Percentiles rank a stretch among this genome's conserved stretches.
Evolutionary conservation across 2,113 vertebrate species (phyloP).

Genomic region (Picathartes gymnocephalus): DNA sequence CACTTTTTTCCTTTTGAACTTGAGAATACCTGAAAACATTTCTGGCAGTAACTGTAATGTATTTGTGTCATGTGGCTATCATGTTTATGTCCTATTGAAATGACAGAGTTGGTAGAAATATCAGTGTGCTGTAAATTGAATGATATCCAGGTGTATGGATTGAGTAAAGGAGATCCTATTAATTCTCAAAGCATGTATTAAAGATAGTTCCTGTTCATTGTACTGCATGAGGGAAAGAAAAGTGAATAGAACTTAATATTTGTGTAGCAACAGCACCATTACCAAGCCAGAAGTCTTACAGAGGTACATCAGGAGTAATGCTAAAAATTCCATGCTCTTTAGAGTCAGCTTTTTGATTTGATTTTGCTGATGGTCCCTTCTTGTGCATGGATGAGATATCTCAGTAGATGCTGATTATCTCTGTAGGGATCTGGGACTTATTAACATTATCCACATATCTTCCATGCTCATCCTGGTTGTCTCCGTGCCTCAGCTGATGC

Average conservation of each 20-base stretch:
- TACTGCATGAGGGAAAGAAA: neutral
- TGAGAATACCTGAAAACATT: neutral
- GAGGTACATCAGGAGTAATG: neutral
- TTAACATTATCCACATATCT: conserved; percentile 21
- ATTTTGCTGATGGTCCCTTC: neutral
- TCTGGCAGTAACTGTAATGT: neutral
- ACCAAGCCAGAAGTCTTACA: neutral
- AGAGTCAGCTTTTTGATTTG: neutral
- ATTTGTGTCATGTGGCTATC: neutral
- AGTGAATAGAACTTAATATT: neutral
- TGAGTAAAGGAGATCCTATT: neutral
- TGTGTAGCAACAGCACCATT: neutral
- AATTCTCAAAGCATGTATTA: neutral
- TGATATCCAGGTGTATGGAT: neutral
- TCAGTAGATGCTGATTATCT: neutral
- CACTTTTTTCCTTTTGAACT: neutral
- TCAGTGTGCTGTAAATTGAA: neutral
- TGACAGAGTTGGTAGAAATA: neutral
- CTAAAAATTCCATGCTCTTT: neutral
- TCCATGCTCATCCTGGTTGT: neutral
- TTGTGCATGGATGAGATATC: neutral
- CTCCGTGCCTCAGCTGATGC: neutral
- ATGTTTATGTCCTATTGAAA: neutral
- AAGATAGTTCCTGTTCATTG: neutral
- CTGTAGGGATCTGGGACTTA: conserved; percentile 20